Evolutionary conservation across 2,113 vertebrate species (phyloP).

Genomic region (Mus musculus): GRCm39 chr1:22032501-22033000

Average conservation of each 20-base stretch:
- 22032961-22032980: background rate
- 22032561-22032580: conserved; percentile 57
- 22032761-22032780: conserved; percentile 74
- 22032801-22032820: background rate
- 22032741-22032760: conserved; percentile 78
- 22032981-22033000: background rate
- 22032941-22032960: background rate
- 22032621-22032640: conserved; percentile 38
- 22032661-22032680: conserved; percentile 26
- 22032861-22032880: background rate
- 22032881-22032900: background rate
- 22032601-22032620: background rate
- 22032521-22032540: background rate
- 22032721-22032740: conserved; percentile 13
- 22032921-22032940: background rate
- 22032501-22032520: background rate
- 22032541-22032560: conserved; percentile 13
- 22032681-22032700: background rate
- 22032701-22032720: background rate
- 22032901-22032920: background rate
- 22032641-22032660: background rate
- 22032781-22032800: background rate
- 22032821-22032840: background rate
- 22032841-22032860: background rate
- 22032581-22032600: background rate